Conservation (phyloP, 2,797 vertebrate species). For the Tympanoctomys barrerae region DNA sequence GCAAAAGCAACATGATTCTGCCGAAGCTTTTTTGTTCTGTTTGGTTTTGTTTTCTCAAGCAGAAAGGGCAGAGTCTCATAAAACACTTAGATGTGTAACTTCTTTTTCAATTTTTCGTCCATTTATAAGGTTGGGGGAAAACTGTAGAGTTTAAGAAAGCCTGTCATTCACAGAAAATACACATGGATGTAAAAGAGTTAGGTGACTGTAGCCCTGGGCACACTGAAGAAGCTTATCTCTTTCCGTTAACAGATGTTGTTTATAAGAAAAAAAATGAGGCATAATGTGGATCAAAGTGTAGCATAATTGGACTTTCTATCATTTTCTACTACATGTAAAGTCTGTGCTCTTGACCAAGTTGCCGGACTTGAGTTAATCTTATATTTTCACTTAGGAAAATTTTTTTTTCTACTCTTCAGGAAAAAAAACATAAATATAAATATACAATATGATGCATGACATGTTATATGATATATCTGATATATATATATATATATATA, state of each 20-base stretch:
- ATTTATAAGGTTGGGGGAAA: neutral
- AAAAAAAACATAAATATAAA: neutral
- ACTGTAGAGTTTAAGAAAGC: neutral
- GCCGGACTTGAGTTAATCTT: neutral
- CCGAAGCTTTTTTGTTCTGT: neutral
- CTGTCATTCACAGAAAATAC: neutral
- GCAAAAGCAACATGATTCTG: neutral
- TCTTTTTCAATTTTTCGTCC: neutral
- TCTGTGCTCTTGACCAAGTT: neutral
- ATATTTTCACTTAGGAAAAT: neutral
- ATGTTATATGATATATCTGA: neutral
- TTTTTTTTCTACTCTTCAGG: neutral
- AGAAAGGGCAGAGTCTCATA: neutral
- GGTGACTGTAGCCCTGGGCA: neutral
- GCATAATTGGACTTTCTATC: neutral
- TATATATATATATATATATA: too few species aligned
- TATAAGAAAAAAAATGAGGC: neutral
- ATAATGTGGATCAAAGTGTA: neutral
- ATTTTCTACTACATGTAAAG: neutral
- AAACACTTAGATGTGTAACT: neutral
- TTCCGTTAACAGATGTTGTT: slow-evolving; percentile 13
- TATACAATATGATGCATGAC: too few species aligned
- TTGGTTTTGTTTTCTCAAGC: neutral
- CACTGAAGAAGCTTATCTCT: neutral
- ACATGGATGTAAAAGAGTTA: neutral